Percentiles rank a stretch among this genome's conserved stretches.
These are phyloP conservation scores for Drosophila antonietae DNA, from an alignment of 2,888 invertebrate genomes.

Conservation along the genomic window DNA sequence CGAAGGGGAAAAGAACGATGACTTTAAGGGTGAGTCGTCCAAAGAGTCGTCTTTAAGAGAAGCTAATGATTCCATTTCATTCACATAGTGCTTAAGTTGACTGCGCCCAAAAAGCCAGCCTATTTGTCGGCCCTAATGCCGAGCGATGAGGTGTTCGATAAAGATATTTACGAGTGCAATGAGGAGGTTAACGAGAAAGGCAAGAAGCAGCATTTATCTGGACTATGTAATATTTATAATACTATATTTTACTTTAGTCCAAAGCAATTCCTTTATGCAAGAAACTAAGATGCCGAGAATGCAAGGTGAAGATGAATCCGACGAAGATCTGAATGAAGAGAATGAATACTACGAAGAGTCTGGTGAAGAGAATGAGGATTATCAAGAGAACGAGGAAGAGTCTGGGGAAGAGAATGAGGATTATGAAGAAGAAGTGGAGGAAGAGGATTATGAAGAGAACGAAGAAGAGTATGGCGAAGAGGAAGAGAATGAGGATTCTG, in stretches of 20 bases:
- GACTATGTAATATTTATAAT: neutral
- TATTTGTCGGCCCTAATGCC: conserved; percentile 50
- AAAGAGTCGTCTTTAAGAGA: neutral
- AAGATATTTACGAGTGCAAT: conserved; percentile 20
- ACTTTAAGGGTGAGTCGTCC: conserved; percentile 7
- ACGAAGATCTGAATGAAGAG: neutral
- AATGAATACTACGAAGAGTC: neutral
- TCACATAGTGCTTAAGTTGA: conserved; percentile 5
- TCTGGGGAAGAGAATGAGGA: neutral
- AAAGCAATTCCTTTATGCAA: conserved; percentile 18
- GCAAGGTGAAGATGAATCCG: neutral
- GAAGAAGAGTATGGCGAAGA: neutral
- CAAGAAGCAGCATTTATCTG: neutral
- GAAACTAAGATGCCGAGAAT: neutral
- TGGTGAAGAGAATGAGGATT: neutral
- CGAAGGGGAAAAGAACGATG: neutral
- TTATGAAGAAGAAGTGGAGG: too few species aligned
- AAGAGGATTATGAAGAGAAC: neutral
- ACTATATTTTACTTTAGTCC: neutral
- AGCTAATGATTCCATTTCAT: neutral
- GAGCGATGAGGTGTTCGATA: conserved; percentile 20
- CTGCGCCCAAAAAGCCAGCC: conserved; percentile 4
- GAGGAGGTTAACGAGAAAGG: conserved; percentile 17
- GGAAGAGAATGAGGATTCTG: neutral
- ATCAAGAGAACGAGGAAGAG: neutral